Percentiles rank a stretch among this genome's conserved stretches.
Conservation (phyloP, 2,888 invertebrate genomes). For the Luperina nickerlii region DNA sequence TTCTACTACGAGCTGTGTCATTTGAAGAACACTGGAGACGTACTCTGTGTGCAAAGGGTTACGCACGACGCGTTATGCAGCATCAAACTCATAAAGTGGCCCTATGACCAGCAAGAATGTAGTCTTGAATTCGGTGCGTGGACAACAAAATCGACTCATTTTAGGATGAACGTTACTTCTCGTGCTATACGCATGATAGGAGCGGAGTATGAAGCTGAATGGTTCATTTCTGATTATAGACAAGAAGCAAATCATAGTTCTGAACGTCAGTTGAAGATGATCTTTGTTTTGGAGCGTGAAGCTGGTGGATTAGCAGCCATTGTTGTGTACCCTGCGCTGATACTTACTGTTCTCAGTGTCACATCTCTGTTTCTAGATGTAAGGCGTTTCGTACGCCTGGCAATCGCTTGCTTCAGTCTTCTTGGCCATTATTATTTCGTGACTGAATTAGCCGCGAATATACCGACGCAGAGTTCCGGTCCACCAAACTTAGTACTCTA, state of each 20-base stretch:
- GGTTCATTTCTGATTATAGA: constrained; percentile 73
- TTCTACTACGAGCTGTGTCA: constrained; percentile 54
- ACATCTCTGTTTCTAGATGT: constrained; percentile 70
- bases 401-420: constrained; percentile 70
- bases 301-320: constrained; percentile 69
- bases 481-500: constrained; percentile 74
- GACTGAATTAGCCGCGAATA: constrained; percentile 56
- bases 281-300: constrained; percentile 74
- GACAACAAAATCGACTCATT: constrained; percentile 17
- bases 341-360: constrained; percentile 69
- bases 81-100: constrained; percentile 72
- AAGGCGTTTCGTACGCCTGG: constrained; percentile 63
- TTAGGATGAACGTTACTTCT: constrained; percentile 54
- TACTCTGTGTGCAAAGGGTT: constrained; percentile 50
- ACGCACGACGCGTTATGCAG: constrained; percentile 57
- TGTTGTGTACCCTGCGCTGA: constrained; percentile 71
- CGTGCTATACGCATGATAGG: constrained; percentile 60
- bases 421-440: constrained; percentile 71
- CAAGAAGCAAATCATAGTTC: constrained; percentile 55
- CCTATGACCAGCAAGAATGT: constrained; percentile 73
- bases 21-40: constrained; percentile 58
- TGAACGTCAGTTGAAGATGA: constrained; percentile 65
- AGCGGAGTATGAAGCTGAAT: constrained; percentile 72
- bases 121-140: constrained; percentile 59
- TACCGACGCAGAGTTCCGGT: constrained; percentile 69